Percentiles rank a stretch among this genome's conserved stretches.
Conservation (phyloP, 30 jellyfish, hydroid and myxozoan species). For the Hydractinia echinata region DNA sequence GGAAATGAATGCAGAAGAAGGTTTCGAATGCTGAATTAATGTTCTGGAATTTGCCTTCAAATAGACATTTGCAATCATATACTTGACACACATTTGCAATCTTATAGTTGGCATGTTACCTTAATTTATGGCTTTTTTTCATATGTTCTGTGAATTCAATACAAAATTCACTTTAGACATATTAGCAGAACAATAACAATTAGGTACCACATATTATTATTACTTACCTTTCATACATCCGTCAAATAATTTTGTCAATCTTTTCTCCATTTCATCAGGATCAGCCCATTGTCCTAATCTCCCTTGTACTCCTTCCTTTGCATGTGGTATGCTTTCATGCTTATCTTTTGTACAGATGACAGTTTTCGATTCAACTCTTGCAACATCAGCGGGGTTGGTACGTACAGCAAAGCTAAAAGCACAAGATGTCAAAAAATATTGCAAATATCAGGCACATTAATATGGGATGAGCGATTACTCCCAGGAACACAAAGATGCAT, state of each 20-base stretch:
- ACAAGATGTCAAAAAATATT: neutral
- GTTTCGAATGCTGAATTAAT: no score
- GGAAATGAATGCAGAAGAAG: no score
- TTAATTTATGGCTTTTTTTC: no score
- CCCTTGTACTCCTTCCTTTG: slow-evolving; percentile 84
- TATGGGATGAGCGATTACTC: no score
- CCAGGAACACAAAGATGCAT: no score
- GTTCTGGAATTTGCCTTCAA: no score
- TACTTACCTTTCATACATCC: slow-evolving; percentile 96
- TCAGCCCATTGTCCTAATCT: slow-evolving; percentile 90
- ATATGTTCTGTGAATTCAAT: no score
- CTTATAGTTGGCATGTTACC: no score
- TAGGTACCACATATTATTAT: neutral
- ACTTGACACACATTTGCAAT: no score
- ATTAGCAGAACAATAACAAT: no score
- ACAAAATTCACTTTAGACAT: neutral
- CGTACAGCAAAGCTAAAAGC: slow-evolving; percentile 81
- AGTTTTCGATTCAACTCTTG: slow-evolving; percentile 94
- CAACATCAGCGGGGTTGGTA: slow-evolving; percentile 98
- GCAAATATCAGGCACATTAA: no score
- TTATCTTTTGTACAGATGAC: slow-evolving; percentile 82
- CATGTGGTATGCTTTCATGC: slow-evolving; percentile 74
- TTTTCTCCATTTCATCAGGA: slow-evolving; percentile 77
- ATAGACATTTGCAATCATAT: no score
- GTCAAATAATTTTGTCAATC: slow-evolving; percentile 48